A percentile compares a stretch with the other conserved stretches of the same genome.
Evolutionary conservation across 2,888 invertebrate species (phyloP).

Genomic region (Siphonodentalium dalli): DNA sequence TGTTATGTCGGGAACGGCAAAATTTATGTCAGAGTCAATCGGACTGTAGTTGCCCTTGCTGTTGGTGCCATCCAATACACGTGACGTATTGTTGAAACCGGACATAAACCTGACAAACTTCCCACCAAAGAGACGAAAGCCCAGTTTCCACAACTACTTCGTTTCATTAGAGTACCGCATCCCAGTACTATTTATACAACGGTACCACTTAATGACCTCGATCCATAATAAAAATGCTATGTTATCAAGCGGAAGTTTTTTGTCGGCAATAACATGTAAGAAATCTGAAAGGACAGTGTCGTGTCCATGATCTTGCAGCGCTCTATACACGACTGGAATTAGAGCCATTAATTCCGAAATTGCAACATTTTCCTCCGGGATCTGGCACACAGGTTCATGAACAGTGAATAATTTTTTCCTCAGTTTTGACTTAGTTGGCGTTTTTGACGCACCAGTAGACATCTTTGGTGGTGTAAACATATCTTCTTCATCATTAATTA

Average conservation of each 20-base stretch:
- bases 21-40: conserved; percentile 1
- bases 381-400: too few relatives aligned
- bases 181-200: conserved; percentile 3
- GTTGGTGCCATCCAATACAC: neutral
- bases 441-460: too few relatives aligned
- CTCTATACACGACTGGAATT: too few relatives aligned
- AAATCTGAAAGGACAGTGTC: too few relatives aligned
- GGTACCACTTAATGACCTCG: conserved; percentile 21
- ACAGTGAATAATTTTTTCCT: too few relatives aligned
- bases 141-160: conserved; percentile 29
- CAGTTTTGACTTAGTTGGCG: too few relatives aligned
- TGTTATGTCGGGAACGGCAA: conserved; percentile 2
- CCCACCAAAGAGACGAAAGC: conserved; percentile 22
- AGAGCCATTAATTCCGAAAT: too few relatives aligned
- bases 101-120: conserved; percentile 10
- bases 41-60: neutral
- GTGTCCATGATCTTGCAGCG: too few relatives aligned
- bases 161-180: conserved; percentile 20
- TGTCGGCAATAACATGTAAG: neutral
- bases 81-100: conserved; percentile 12
- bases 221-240: conserved; percentile 16
- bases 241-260: conserved; percentile 16
- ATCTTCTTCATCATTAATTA: too few relatives aligned
- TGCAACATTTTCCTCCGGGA: too few relatives aligned
- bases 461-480: too few relatives aligned